phyloP scores from a whole-genome alignment of 2,888 invertebrate genomes.

The Torymus tubicola region DNA sequence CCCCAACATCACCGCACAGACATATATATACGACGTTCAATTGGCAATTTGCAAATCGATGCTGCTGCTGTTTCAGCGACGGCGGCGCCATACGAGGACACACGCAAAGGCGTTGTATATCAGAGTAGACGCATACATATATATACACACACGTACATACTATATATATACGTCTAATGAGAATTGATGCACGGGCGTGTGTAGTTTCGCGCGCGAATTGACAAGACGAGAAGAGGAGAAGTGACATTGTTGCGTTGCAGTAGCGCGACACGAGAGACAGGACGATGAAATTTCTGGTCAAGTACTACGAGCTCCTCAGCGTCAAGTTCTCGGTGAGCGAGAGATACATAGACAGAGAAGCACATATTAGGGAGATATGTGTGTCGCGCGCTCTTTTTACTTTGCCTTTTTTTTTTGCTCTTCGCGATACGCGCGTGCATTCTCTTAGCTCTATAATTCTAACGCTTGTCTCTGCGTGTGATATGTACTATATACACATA shows the following conservation, averaged over 20 bases:
- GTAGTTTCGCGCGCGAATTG: too few relatives aligned
- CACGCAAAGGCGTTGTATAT: too few relatives aligned
- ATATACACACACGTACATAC: too few relatives aligned
- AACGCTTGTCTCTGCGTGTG: background rate
- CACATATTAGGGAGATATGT: background rate
- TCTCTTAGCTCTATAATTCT: background rate
- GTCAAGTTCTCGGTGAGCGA: constrained; percentile 72
- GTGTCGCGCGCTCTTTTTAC: background rate
- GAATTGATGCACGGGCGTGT: too few relatives aligned
- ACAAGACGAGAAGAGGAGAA: too few relatives aligned
- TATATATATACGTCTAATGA: too few relatives aligned
- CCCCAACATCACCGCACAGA: background rate
- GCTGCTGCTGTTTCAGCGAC: too few relatives aligned
- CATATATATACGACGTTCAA: background rate
- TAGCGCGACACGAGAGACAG: too few relatives aligned
- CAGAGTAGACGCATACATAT: too few relatives aligned
- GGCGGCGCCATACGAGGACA: background rate
- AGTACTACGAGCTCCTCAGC: constrained; percentile 71
- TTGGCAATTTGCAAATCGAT: constrained; percentile 11
- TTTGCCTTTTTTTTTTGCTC: background rate
- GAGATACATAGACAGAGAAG: background rate
- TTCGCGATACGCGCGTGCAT: background rate
- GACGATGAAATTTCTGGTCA: constrained; percentile 73
- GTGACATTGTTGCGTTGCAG: too few relatives aligned
- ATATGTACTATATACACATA: background rate